A percentile compares a stretch with the other conserved stretches of the same genome.
phyloP scores from a whole-genome alignment of 2,797 vertebrate genomes.

The Leptodactylus fallax region DNA sequence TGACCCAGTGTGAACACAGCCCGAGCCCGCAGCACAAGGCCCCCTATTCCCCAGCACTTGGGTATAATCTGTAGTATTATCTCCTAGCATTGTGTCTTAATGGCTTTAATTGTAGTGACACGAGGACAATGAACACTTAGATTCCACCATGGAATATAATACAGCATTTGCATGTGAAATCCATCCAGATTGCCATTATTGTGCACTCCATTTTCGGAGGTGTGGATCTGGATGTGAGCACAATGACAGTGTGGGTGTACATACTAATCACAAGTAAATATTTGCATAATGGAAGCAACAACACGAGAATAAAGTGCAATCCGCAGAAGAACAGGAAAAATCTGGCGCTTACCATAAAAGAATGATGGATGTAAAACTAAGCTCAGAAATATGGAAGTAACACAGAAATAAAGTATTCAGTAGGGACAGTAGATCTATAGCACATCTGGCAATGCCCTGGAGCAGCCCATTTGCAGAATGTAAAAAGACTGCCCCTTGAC shows the following conservation, averaged over 20 bases:
- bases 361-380: neutral
- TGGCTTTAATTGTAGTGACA: neutral
- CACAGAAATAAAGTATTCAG: neutral
- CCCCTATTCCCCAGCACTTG: neutral
- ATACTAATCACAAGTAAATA: slow-evolving; percentile 18
- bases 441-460: too few species aligned
- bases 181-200: neutral
- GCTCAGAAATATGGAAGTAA: neutral
- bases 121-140: neutral
- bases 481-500: too few species aligned
- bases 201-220: slow-evolving; percentile 4
- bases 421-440: too few species aligned
- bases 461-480: too few species aligned
- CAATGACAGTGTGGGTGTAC: slow-evolving; percentile 15
- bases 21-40: neutral
- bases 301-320: neutral
- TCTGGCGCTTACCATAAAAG: neutral
- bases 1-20: neutral
- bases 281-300: slow-evolving; percentile 35
- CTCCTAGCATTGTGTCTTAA: neutral
- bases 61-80: neutral
- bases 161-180: neutral
- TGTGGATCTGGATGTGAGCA: neutral
- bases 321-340: neutral
- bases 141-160: neutral